These are phyloP conservation scores for Pocillopora damicornis DNA, from an alignment of 64 coral and sea anemone genomes.

Conservation along the genomic window DNA sequence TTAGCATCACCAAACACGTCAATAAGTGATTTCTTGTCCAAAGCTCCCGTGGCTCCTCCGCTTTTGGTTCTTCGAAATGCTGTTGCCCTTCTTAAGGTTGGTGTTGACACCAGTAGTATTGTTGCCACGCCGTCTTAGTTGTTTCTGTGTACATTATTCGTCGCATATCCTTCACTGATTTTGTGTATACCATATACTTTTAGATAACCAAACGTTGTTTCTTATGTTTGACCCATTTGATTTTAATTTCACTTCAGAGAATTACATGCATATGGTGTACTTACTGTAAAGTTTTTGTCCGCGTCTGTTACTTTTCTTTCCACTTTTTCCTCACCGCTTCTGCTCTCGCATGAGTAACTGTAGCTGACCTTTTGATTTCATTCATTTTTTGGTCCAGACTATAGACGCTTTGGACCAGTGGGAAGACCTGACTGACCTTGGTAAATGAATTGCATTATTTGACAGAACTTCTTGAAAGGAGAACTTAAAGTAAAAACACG, in stretches of 20 bases:
- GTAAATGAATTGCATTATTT: constrained; percentile 10
- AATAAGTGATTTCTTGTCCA: constrained; percentile 81
- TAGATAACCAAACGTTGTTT: too few species aligned
- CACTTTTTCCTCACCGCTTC: neutral
- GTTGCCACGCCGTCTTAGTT: neutral
- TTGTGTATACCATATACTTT: too few species aligned
- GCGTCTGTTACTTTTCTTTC: neutral
- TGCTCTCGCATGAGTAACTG: neutral
- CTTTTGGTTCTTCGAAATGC: constrained; percentile 88
- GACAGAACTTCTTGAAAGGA: neutral
- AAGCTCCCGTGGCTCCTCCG: constrained; percentile 82
- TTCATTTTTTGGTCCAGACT: constrained; percentile 31
- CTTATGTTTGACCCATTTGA: too few species aligned
- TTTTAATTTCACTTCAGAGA: too few species aligned
- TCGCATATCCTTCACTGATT: too few species aligned
- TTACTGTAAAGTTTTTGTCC: too few species aligned
- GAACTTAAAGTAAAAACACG: neutral
- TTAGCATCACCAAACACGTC: constrained; percentile 74
- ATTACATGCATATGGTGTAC: too few species aligned
- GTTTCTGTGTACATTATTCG: neutral
- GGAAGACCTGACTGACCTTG: constrained; percentile 93
- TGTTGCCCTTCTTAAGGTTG: constrained; percentile 75
- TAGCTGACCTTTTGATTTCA: neutral
- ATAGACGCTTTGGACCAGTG: constrained; percentile 91
- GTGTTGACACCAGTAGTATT: neutral